Evolutionary conservation across 2,113 vertebrate species (phyloP).

Genomic region (Gallinago media): DNA sequence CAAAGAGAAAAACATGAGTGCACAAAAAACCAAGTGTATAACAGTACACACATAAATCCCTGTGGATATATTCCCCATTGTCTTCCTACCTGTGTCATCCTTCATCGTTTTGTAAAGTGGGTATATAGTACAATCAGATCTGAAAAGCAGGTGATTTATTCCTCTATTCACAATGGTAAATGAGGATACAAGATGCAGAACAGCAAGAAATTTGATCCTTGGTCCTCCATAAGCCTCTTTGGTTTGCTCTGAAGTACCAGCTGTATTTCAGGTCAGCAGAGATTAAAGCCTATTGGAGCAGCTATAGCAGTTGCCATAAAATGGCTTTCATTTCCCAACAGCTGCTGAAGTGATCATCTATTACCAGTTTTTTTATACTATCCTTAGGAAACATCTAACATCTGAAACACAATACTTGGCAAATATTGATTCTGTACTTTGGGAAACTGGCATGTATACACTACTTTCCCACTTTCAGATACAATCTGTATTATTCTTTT

Average conservation of each 20-base stretch:
- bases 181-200: slow-evolving; percentile 6
- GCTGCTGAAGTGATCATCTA: slow-evolving; percentile 1
- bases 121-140: neutral
- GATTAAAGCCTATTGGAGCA: slow-evolving; percentile 5
- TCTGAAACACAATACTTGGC: neutral
- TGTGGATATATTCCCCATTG: neutral
- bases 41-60: neutral
- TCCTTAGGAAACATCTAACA: neutral
- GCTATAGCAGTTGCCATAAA: neutral
- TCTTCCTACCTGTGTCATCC: slow-evolving; percentile 12
- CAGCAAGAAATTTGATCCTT: slow-evolving; percentile 37
- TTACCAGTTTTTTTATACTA: neutral
- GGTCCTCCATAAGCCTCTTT: neutral
- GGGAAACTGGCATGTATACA: neutral
- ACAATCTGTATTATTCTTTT: neutral
- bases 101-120: slow-evolving; percentile 25
- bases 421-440: neutral
- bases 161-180: neutral
- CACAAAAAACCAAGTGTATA: neutral
- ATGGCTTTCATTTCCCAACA: neutral
- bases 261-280: slow-evolving; percentile 13
- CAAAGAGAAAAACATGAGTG: neutral
- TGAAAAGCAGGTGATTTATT: slow-evolving; percentile 48
- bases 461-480: neutral
- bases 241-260: slow-evolving; percentile 3